These are phyloP conservation scores for Scomberomorus guttatus DNA, from an alignment of 2,797 vertebrate genomes.

Conservation along the genomic window DNA sequence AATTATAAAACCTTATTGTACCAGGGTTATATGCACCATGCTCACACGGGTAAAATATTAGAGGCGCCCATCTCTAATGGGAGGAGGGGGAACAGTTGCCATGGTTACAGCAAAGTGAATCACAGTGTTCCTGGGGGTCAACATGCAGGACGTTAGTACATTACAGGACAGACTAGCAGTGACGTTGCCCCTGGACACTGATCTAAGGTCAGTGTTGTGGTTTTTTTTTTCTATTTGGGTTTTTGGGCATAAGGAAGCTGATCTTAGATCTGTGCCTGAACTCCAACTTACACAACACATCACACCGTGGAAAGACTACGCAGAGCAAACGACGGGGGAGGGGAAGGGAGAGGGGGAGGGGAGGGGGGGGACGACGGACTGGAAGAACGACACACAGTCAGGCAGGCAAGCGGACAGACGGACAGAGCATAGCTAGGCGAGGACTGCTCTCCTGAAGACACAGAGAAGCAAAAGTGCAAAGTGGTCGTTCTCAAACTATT, in stretches of 20 bases:
- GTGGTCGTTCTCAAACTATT: constrained; percentile 74
- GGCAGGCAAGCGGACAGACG: constrained; percentile 54
- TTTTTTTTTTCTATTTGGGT: constrained; percentile 1
- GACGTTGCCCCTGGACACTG: constrained; percentile 57
- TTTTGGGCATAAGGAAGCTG: constrained; percentile 23
- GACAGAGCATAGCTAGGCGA: constrained; percentile 55
- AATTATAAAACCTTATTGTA: constrained; percentile 38
- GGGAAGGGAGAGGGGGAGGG: too few relatives aligned
- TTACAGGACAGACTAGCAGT: constrained; percentile 63
- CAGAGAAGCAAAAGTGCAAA: constrained; percentile 85
- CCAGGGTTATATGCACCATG: constrained; percentile 67
- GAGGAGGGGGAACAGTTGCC: constrained; percentile 37
- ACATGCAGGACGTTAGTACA: constrained; percentile 76
- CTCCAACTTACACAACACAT: constrained; percentile 48
- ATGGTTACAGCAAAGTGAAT: constrained; percentile 63
- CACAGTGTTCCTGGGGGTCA: constrained; percentile 80
- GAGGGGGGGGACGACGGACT: background rate
- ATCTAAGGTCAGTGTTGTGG: constrained; percentile 52
- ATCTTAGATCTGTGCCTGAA: constrained; percentile 57
- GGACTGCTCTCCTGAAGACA: constrained; percentile 72
- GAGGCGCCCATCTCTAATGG: constrained; percentile 57
- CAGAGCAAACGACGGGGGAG: constrained; percentile 37
- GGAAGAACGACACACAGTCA: constrained; percentile 57
- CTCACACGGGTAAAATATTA: constrained; percentile 58
- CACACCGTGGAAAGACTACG: constrained; percentile 44